A percentile compares a stretch with the other conserved stretches of the same genome.
phyloP scores from a whole-genome alignment of 2,888 invertebrate genomes.

The Epinotia nisella region DNA sequence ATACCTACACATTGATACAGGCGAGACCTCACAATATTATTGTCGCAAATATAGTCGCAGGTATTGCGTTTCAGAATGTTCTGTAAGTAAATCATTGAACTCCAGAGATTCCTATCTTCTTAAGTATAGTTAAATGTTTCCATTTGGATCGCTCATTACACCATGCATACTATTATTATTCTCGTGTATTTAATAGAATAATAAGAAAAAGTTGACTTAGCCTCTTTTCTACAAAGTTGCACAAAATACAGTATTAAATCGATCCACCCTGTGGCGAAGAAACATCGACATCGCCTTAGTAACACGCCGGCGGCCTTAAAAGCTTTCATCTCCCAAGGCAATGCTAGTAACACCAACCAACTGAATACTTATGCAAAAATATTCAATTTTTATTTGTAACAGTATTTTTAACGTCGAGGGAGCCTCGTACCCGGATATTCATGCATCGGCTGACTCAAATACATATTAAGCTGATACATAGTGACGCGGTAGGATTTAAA shows the following conservation, averaged over 20 bases:
- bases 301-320: slow-evolving; percentile 78
- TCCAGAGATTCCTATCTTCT: too few species aligned
- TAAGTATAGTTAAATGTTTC: too few species aligned
- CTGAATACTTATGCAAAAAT: slow-evolving; percentile 76
- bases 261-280: slow-evolving; percentile 64
- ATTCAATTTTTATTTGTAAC: slow-evolving; percentile 78
- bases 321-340: slow-evolving; percentile 81
- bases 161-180: neutral
- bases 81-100: too few species aligned
- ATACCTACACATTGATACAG: too few species aligned
- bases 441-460: slow-evolving; percentile 64
- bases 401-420: slow-evolving; percentile 69
- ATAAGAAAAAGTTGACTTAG: neutral
- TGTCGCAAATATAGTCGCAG: too few species aligned
- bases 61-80: too few species aligned
- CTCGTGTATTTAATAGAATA: neutral
- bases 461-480: slow-evolving; percentile 66
- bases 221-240: neutral
- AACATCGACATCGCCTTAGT: slow-evolving; percentile 72
- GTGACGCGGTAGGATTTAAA: slow-evolving; percentile 60
- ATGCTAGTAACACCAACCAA: slow-evolving; percentile 74
- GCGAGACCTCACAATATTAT: too few species aligned
- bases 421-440: slow-evolving; percentile 73
- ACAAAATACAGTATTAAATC: slow-evolving; percentile 58
- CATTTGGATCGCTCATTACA: too few species aligned